Evolutionary conservation across 2,888 invertebrate species (phyloP).

Genomic region (Chloromyia formosa): DNA sequence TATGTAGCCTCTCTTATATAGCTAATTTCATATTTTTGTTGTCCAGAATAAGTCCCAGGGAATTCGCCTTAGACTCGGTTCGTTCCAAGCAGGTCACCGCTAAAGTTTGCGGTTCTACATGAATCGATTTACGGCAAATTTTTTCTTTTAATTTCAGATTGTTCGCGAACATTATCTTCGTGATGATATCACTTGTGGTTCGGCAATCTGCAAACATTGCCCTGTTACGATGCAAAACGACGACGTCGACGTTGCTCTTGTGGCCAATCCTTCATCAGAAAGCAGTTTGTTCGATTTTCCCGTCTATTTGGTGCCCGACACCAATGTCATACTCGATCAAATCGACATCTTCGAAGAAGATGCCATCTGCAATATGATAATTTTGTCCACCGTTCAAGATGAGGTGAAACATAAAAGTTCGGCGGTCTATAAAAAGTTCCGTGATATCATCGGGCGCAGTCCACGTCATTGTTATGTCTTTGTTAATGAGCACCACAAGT

Average conservation of each 20-base stretch:
- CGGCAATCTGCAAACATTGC: conserved; percentile 78
- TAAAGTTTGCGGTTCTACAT: too few species aligned
- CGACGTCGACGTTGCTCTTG: conserved; percentile 69
- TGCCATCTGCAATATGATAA: conserved; percentile 82
- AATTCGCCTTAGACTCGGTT: too few species aligned
- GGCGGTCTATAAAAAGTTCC: conserved; percentile 86
- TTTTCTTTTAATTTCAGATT: conserved; percentile 66
- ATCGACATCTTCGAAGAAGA: conserved; percentile 92
- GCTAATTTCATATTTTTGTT: too few species aligned
- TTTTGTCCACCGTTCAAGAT: conserved; percentile 89
- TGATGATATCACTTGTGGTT: conserved; percentile 93
- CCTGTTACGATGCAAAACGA: conserved; percentile 65
- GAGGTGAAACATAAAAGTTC: conserved; percentile 92
- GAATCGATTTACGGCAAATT: too few species aligned
- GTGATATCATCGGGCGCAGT: conserved; percentile 81
- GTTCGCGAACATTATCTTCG: conserved; percentile 94
- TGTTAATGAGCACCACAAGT: conserved; percentile 97
- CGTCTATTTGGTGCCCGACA: conserved; percentile 90
- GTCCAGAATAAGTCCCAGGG: too few species aligned
- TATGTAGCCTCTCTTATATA: too few species aligned
- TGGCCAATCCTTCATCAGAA: conserved; percentile 62
- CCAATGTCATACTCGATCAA: conserved; percentile 93
- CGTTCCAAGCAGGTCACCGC: too few species aligned
- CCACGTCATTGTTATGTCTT: conserved; percentile 89
- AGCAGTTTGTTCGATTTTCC: conserved; percentile 66